phyloP scores from a whole-genome alignment of 2,113 vertebrate species.

The Bubalus kerabau region DNA sequence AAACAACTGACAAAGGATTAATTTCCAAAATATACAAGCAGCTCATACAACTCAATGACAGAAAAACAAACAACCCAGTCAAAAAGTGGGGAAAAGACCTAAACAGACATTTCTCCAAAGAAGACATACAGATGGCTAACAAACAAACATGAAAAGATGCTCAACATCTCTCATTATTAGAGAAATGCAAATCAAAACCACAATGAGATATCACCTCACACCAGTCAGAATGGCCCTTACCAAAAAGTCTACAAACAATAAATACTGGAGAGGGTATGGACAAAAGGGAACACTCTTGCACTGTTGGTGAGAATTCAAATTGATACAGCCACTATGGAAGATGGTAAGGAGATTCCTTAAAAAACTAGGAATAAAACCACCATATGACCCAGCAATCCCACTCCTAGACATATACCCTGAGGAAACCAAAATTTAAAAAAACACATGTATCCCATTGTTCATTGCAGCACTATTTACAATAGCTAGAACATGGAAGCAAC shows the following conservation, averaged over 20 bases:
- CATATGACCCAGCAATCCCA: not conserved
- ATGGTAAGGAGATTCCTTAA: not conserved
- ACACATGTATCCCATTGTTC: not conserved
- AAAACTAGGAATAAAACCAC: not conserved
- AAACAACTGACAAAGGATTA: not conserved
- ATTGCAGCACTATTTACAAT: not conserved
- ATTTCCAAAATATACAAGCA: not conserved
- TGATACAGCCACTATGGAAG: not conserved
- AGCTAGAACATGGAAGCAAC: not conserved
- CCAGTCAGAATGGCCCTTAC: not conserved
- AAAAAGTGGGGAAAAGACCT: not conserved
- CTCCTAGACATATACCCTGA: not conserved
- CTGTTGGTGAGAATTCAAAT: not conserved
- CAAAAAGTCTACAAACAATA: not conserved
- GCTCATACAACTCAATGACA: not conserved
- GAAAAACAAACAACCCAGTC: not conserved
- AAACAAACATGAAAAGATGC: not conserved
- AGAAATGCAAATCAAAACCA: not conserved
- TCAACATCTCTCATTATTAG: not conserved
- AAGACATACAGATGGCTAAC: not conserved
- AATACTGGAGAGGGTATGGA: not conserved
- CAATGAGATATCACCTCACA: not conserved
- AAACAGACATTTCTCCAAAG: not conserved
- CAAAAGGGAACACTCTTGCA: not conserved
- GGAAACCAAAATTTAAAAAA: not conserved